Conservation (phyloP, 2,888 invertebrate genomes). For the Linnaemya tessellans region DNA sequence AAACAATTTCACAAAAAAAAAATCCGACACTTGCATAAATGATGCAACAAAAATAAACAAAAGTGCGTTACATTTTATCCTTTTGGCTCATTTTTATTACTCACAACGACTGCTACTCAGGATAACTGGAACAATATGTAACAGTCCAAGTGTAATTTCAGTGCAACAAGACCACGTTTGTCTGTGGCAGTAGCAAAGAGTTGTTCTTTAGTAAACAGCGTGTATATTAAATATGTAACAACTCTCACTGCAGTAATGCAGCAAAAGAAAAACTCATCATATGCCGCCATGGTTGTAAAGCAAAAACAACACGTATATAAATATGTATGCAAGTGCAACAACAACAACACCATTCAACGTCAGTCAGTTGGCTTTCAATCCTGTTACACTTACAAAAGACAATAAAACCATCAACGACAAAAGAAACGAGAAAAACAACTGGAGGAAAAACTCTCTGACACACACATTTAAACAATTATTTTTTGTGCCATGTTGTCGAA, state of each 20-base stretch:
- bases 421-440: not conserved
- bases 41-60: not conserved
- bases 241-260: slow-evolving; percentile 22
- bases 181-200: slow-evolving; percentile 71
- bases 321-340: not conserved
- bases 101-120: not conserved
- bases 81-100: slow-evolving; percentile 13
- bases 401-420: not conserved
- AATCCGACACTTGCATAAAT: not conserved
- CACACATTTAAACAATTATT: slow-evolving; percentile 35
- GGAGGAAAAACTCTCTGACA: not conserved
- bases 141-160: slow-evolving; percentile 16
- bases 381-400: slow-evolving; percentile 8
- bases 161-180: slow-evolving; percentile 70
- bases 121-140: slow-evolving; percentile 56
- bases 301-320: not conserved
- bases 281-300: not conserved
- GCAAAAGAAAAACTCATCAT: not conserved
- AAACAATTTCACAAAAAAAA: not conserved
- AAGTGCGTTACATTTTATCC: slow-evolving; percentile 8
- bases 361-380: not conserved
- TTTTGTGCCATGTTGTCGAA: slow-evolving; percentile 75
- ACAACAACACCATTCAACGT: slow-evolving; percentile 1
- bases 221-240: slow-evolving; percentile 16
- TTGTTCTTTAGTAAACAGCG: slow-evolving; percentile 25